Evolutionary conservation across 2,797 vertebrate genomes (phyloP), one percentile per base, ranked within the genome.

Genomic region (Anolis apletophallus): DNA sequence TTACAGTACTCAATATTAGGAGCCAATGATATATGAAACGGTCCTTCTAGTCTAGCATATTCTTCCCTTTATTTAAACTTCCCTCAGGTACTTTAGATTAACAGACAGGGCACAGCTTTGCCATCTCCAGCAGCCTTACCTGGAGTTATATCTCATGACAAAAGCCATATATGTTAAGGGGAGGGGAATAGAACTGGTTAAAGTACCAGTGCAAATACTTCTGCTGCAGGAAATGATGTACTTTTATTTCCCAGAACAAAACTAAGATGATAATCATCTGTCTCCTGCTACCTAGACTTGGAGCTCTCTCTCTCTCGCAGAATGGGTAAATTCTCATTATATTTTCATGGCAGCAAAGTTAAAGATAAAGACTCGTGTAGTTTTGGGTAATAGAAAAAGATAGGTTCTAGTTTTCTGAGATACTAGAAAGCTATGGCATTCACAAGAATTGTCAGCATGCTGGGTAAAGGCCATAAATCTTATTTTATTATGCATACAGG

Each of bases 221-320:
- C 79, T 68, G 79, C 5, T 2, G 29, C 8, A 5, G 59, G 26
- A 81, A 81, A 64, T 29, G 2, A 52, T 80, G 26, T 61, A 14
- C n/a, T 81, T 52, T 68, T 68, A 68, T 81, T 81, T 81, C 29
- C 46, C 61, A 68, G 79, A 64, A 68, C 61, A 68, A 81, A 50
- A 52, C 61, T 68, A 68, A 46, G 64, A 52, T 81, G 29, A 52
- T 68, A 81, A 68, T 81, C 40, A 52, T 68, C 34, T 40, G 21
- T 68, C 59, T 67, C 16, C 59, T 67, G 21, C 40, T 36, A 81
- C n/a, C 21, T 19, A 6, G 46, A 52, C 34, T 78, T 78, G 68
- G 64, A 68, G 46, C 46, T 52, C 29, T 19, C 40, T 68, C 40
- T 68, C 64, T 52, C 40, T 68, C 64, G 21, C 61, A 81, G 46